Evolutionary conservation across 2,797 vertebrate species (phyloP), one percentile per base, ranked within the genome.

Genomic region (Microchirus variegatus): DNA sequence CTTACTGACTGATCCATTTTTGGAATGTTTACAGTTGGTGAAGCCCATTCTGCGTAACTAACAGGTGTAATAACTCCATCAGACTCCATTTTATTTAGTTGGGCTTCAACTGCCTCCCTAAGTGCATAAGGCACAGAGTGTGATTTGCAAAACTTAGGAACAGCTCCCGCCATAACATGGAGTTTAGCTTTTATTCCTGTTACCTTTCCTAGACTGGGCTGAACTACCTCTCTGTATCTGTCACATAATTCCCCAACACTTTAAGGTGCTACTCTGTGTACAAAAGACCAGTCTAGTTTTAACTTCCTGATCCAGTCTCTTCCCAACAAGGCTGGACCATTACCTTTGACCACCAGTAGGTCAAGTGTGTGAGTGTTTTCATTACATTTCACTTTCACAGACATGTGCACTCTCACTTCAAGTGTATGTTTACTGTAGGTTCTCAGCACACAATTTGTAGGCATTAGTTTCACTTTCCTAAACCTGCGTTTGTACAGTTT

Each of bases 271-370:
- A 43, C 41, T 43, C 41, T 43, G 40, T 41, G 36, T 47, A 62
- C 41, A 46, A 10, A 36, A 3, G 41, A 67, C 35, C 63, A 73
- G 13, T 57, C 36, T 35, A 73, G 47, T 40, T 65, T 65, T 35
- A 65, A n/a, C 11, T n/a, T 43, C 3, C 44, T 44, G 17, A 62
- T 61, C 37, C 52, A 61, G 45, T 61, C 41, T 61, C 63, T 73
- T 47, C 57, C 57, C 35, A 66, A 1, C 4, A 66, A 63, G 1
- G 42, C 42, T 47, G 48, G 67, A 49, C 43, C 67, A 44, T 38
- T 42, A 13, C 45, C 48, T 45, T 64, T 55, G 11, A 55, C 61
- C 15, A 63, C 52, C 15, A 64, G 53, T 2, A 47, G 5, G 12
- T 1, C 26, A 15, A 47, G 9, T 3, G 0, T 53, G 15, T 11